Evolutionary conservation across 2,888 invertebrate species (phyloP).

Genomic region (Frankliniella intonsa): DNA sequence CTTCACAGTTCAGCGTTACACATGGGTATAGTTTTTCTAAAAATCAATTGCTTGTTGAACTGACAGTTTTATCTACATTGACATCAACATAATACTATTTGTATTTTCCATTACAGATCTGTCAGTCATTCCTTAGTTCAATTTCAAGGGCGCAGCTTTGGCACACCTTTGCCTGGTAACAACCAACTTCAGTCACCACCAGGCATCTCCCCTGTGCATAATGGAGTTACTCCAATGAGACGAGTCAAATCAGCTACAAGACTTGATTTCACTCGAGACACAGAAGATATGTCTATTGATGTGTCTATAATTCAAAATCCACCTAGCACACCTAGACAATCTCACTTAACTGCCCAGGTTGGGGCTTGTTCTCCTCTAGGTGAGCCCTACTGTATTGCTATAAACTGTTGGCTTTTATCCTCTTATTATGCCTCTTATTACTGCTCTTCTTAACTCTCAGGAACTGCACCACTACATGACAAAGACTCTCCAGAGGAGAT

Average conservation of each 20-base stretch:
- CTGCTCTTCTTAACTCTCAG: not conserved
- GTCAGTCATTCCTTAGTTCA: not conserved
- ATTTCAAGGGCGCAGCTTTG: slow-evolving; percentile 11
- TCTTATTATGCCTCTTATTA: not conserved
- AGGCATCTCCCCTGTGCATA: not conserved
- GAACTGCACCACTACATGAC: not conserved
- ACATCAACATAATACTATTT: not conserved
- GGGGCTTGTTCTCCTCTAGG: slow-evolving; percentile 9
- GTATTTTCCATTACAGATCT: not conserved
- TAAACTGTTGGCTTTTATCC: not conserved
- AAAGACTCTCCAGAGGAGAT: not conserved
- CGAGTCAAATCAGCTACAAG: slow-evolving; percentile 2
- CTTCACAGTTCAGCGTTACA: not conserved
- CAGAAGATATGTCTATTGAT: not conserved
- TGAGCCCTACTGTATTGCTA: not conserved
- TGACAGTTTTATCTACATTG: not conserved
- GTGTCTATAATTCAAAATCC: not conserved
- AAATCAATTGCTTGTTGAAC: not conserved
- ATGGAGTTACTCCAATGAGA: not conserved
- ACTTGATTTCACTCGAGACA: not conserved
- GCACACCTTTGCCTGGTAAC: not conserved
- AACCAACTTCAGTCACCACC: not conserved
- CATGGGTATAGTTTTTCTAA: not conserved
- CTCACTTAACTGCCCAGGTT: not conserved
- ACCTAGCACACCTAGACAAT: not conserved